Base-by-base conservation (phyloP, 2,797 vertebrate genomes). In the Platyrinchus mystaceus region DNA sequence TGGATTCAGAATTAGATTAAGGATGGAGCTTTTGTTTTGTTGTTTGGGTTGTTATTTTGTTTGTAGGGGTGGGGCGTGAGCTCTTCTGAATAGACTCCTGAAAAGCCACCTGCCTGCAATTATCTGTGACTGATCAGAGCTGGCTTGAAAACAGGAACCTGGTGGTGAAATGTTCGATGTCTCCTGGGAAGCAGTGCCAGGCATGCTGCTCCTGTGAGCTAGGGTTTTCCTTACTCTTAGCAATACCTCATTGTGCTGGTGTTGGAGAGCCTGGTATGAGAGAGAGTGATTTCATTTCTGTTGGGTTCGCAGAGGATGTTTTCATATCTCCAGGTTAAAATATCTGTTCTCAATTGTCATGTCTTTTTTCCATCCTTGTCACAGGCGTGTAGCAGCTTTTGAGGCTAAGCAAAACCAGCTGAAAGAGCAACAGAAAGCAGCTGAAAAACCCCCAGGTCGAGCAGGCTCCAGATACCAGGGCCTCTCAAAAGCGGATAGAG, bases 381-480 rank as follows among this genome's bases (percentile, higher is more conserved):
- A 67, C 84, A 99, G 99, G 95, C 98, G 99, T n/a, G 97, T 99
- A 30, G 99, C 99, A 95, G 98, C 98, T 59, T 90, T 99, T 67
- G 98, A 99, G 93, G 98, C 98, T 94, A 99, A 98, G 97, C 98
- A 98, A 91, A 98, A 97, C 70, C 97, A 97, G 66, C 86, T 96
- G 79, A 71, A 96, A 96, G 96, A 79, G 34, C 74, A 81, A 41
- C 90, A 91, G 69, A 96, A 91, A 46, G 70, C 77, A 41, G 30
- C 81, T 32, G 63, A 68, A 75, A 95, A 95, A 64, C 14, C 14
- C 34, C 37, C 32, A n/a, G 24, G n/a, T 56, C 92, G 56, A 49
- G 50, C 77, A 49, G 66, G 39, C 30, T 78, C 81, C 52, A 95
- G 60, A 55, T 96, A 94, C 86, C 96, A 85, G 92, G 98, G 98